A percentile compares a stretch with the other conserved stretches of the same genome.
These are phyloP conservation scores for Cydia strobilella DNA, from an alignment of 1,140 invertebrate species.

Conservation along the genomic window DNA sequence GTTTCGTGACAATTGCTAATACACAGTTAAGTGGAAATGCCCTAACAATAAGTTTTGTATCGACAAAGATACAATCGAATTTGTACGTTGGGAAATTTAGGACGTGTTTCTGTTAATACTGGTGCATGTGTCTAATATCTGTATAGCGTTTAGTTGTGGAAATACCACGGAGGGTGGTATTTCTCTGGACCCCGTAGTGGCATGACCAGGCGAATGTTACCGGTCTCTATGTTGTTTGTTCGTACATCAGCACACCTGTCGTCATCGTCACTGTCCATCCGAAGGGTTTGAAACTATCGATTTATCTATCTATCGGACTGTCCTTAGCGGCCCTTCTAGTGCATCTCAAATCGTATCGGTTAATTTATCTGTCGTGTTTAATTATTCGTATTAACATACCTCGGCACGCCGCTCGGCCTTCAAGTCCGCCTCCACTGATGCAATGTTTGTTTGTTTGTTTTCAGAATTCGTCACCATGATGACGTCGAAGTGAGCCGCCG, in stretches of 20 bases:
- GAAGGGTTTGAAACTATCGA: constrained; percentile 43
- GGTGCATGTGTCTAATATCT: constrained; percentile 71
- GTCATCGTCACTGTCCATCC: constrained; percentile 35
- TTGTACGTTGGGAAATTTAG: constrained; percentile 34
- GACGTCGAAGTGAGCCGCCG: constrained; percentile 95
- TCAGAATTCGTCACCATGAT: constrained; percentile 99
- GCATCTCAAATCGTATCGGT: constrained; percentile 68
- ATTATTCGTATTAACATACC: constrained; percentile 52
- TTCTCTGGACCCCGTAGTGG: constrained; percentile 70
- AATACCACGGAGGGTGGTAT: constrained; percentile 76
- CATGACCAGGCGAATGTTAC: constrained; percentile 60
- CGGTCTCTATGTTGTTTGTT: constrained; percentile 47
- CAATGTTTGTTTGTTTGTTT: constrained; percentile 81
- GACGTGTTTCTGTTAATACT: constrained; percentile 46
- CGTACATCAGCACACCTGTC: constrained; percentile 47
- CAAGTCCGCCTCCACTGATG: constrained; percentile 42
- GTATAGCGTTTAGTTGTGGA: constrained; percentile 60
- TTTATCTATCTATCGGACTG: constrained; percentile 48
- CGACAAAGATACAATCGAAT: constrained; percentile 46
- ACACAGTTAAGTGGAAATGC: background rate
- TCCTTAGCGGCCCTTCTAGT: constrained; percentile 60
- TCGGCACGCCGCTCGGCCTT: constrained; percentile 32
- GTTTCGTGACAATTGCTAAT: too few species aligned
- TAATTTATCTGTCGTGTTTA: constrained; percentile 50
- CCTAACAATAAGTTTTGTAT: background rate